Conservation (phyloP, 2,888 invertebrate species). For the Agriopis aurantiaria region DNA sequence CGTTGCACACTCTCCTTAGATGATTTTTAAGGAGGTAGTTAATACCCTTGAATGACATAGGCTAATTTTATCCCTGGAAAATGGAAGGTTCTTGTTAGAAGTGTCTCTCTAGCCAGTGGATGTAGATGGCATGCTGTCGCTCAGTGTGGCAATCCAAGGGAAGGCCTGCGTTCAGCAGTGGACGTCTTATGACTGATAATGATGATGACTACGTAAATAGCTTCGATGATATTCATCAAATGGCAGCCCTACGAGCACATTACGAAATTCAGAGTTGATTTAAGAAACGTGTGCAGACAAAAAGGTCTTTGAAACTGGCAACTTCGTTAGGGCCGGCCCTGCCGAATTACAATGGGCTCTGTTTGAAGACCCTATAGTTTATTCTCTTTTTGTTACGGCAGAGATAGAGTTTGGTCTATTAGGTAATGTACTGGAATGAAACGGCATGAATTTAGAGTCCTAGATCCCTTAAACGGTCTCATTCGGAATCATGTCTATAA, state of each 20-base stretch:
- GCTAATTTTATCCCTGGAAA: no score
- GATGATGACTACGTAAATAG: no score
- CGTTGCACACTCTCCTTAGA: no score
- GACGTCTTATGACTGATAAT: no score
- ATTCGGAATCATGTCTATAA: no score
- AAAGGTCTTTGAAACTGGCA: slow-evolving; percentile 30
- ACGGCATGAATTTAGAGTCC: neutral
- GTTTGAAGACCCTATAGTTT: slow-evolving; percentile 10
- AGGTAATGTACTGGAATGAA: neutral
- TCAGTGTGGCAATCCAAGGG: no score
- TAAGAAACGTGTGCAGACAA: slow-evolving; percentile 33
- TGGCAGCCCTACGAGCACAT: slow-evolving; percentile 24
- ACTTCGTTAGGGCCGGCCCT: slow-evolving; percentile 24
- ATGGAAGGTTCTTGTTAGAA: no score
- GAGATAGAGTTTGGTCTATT: neutral
- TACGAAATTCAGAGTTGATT: slow-evolving; percentile 32
- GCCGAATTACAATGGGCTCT: slow-evolving; percentile 29
- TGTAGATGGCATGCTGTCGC: no score
- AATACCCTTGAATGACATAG: no score
- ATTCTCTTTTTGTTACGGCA: slow-evolving; percentile 3
- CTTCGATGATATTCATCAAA: neutral
- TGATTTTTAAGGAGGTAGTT: no score
- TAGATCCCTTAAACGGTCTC: neutral
- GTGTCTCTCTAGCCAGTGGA: no score
- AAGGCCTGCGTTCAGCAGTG: no score